Conservation (phyloP, 2,113 vertebrate genomes). For the Daboia siamensis region DNA sequence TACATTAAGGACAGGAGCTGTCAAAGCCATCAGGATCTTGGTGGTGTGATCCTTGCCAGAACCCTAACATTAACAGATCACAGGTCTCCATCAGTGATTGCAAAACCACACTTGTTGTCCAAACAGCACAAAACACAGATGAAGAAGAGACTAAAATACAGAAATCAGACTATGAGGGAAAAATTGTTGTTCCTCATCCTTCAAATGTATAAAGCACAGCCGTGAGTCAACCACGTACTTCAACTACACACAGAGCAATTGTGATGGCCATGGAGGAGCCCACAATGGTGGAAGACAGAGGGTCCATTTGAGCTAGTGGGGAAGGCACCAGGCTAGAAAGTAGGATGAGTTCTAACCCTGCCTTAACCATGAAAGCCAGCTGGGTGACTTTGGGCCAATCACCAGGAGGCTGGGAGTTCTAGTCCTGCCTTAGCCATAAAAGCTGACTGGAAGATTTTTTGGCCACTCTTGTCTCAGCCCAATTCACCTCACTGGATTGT, state of each 20-base stretch:
- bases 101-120: not conserved
- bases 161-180: not conserved
- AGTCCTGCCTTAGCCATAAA: too few relatives aligned
- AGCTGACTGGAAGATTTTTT: too few relatives aligned
- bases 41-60: not conserved
- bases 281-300: not conserved
- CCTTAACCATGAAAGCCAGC: too few relatives aligned
- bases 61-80: not conserved
- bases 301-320: not conserved
- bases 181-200: not conserved
- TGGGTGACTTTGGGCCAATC: too few relatives aligned
- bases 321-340: not conserved
- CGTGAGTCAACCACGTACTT: not conserved
- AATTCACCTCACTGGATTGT: not conserved
- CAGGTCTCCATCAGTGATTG: not conserved
- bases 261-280: not conserved
- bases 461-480: not conserved
- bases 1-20: not conserved
- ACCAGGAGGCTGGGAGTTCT: too few relatives aligned
- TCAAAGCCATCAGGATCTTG: not conserved
- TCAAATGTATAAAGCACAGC: not conserved
- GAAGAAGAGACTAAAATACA: not conserved
- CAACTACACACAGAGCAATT: not conserved
- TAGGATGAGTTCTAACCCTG: not conserved
- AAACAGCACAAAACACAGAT: not conserved